Percentiles rank a stretch among this genome's conserved stretches.
Evolutionary conservation across 2,113 vertebrate genomes (phyloP).

Genomic region (Potamarius usumacintae): DNA sequence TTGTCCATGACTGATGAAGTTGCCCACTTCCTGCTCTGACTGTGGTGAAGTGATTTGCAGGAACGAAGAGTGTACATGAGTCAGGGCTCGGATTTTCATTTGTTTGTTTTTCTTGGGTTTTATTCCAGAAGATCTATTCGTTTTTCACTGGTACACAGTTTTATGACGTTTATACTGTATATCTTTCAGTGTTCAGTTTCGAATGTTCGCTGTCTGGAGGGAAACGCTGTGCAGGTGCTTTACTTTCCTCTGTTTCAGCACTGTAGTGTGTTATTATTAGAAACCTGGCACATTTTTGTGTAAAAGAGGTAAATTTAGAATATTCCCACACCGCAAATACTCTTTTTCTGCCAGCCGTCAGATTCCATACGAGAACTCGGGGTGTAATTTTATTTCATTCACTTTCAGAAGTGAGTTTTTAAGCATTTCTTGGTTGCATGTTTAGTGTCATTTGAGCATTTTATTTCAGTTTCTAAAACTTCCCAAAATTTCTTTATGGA

Average conservation of each 20-base stretch:
- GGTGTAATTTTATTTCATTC: neutral
- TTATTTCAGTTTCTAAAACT: neutral
- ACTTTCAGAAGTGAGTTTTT: neutral
- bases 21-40: neutral
- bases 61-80: neutral
- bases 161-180: neutral
- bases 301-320: slow-evolving; percentile 17
- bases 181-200: neutral
- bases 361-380: neutral
- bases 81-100: neutral
- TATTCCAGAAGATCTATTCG: neutral
- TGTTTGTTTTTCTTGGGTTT: neutral
- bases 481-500: neutral
- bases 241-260: neutral
- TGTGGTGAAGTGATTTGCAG: slow-evolving; percentile 19
- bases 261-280: neutral
- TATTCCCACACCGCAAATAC: neutral
- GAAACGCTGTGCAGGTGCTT: neutral
- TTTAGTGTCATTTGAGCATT: neutral
- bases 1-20: neutral
- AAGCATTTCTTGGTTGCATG: neutral
- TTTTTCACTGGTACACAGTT: neutral
- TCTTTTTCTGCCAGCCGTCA: neutral
- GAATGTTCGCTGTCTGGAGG: neutral
- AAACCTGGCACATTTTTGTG: slow-evolving; percentile 28